Percentiles rank a stretch among this genome's conserved stretches.
Conservation (phyloP, 2,113 vertebrate species). For the Asarcornis scutulata region DNA sequence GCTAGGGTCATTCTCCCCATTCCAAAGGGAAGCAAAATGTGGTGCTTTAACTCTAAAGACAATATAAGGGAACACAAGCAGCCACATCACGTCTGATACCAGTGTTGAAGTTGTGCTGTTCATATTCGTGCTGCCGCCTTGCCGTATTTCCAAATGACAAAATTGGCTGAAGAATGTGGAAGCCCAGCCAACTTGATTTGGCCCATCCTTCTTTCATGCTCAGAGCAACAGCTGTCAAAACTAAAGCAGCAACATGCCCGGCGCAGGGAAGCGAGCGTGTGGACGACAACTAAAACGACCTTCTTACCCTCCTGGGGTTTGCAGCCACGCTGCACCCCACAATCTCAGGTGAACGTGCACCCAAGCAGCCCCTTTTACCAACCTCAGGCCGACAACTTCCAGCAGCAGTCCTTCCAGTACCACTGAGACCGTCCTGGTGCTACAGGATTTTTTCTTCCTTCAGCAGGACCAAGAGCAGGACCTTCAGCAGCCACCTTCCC, state of each 20-base stretch:
- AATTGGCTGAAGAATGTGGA: neutral
- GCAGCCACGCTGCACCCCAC: accelerated
- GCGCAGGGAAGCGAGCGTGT: accelerated
- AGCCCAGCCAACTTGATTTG: neutral
- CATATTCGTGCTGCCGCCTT: neutral
- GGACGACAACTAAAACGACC: neutral
- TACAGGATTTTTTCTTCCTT: neutral
- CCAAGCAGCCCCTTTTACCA: neutral
- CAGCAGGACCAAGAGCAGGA: neutral
- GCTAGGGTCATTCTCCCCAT: neutral
- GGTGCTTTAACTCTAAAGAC: neutral
- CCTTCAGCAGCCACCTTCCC: neutral
- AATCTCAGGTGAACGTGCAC: accelerated
- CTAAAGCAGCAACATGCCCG: neutral
- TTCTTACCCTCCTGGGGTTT: neutral
- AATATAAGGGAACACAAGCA: neutral
- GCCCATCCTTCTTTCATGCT: neutral
- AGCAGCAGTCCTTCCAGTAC: neutral
- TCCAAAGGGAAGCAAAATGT: neutral
- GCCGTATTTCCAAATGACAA: neutral
- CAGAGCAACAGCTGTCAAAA: neutral
- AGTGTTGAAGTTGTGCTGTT: neutral
- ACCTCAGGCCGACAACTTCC: neutral
- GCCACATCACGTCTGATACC: neutral
- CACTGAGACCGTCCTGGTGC: neutral